Base-by-base conservation (phyloP, 2,797 vertebrate genomes). In the Notolabrus celidotus region DNA sequence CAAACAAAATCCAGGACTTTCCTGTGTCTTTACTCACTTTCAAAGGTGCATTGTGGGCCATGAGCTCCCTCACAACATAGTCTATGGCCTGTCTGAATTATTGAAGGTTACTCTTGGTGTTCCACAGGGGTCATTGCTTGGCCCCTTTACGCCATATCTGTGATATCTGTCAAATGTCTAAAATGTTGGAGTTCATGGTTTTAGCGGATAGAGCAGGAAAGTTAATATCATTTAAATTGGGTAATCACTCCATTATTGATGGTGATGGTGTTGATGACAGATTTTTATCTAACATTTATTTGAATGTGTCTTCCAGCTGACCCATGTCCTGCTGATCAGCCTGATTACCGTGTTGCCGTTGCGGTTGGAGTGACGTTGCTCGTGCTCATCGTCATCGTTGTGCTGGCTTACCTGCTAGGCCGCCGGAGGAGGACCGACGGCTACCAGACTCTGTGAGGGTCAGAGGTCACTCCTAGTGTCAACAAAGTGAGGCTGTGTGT, bases 391-490 rank as follows among this genome's bases (percentile, higher is more conserved):
- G 0, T 93, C 41, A 78, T 97, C 1, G 95, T 97, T 67, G 49
- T 97, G 7, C n/a, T 94, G 8, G 94, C 82, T 27, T 96, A 96
- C 77, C 41, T 95, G 2, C 15, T 96, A 29, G 80, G 92, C 41
- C 91, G 95, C 47, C 88, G 33, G 53, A 89, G 5, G 67, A 93
- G 89, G 63, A 78, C 78, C 0, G 53, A 82, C 0, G 89, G 94
- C 2, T 97, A 97, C 89, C 95, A 97, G 90, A 67, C 94, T 4
- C 92, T 97, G 58, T 97, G 77, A 96, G 55, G 29, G 22, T 10
- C 51, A 53, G 25, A 49, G 43, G 53, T 57, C 36, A 64, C 54
- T 38, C 43, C 36, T 8, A 3, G 41, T 14, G 12, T 15, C 36
- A 17, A 19, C 16, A 43, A 52, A 39, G 19, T 42, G 53, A 67